phyloP scores from a whole-genome alignment of 2,113 vertebrate genomes.

The Polypterus bichir region DNA sequence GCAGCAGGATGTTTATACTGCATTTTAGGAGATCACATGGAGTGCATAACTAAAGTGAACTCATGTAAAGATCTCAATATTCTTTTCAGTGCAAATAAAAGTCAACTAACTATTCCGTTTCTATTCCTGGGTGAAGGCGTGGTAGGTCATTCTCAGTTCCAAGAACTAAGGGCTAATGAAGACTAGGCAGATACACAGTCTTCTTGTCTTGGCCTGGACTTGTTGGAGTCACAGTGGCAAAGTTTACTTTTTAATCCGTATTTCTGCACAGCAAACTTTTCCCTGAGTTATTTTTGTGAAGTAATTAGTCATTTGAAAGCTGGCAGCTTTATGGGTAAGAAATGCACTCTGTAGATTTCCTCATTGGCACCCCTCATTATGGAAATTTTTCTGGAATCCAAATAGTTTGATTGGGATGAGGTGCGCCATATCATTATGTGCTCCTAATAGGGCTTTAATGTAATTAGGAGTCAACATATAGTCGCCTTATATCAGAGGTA shows the following conservation, averaged over 20 bases:
- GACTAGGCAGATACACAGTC: too few relatives aligned
- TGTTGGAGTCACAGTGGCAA: too few relatives aligned
- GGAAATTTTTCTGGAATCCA: not conserved
- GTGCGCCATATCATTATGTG: slow-evolving; percentile 4
- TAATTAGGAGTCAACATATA: slow-evolving; percentile 7
- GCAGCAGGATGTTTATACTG: too few relatives aligned
- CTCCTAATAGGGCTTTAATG: slow-evolving; percentile 3
- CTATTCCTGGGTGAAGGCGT: too few relatives aligned
- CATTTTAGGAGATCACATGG: too few relatives aligned
- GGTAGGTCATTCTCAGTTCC: too few relatives aligned
- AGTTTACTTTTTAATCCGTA: not conserved
- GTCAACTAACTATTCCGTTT: too few relatives aligned
- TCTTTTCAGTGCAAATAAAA: too few relatives aligned
- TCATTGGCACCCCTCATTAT: not conserved
- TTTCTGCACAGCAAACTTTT: not conserved
- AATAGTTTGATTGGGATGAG: slow-evolving; percentile 6
- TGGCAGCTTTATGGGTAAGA: not conserved
- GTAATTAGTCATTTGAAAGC: slow-evolving; percentile 6
- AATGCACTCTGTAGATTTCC: slow-evolving; percentile 1
- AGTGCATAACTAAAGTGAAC: too few relatives aligned
- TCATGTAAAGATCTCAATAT: too few relatives aligned
- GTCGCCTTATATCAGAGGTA: slow-evolving; percentile 6
- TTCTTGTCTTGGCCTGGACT: too few relatives aligned
- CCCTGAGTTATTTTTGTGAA: not conserved
- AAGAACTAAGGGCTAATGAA: too few relatives aligned